Conservation (phyloP, 1,140 invertebrate genomes). For the Yoshiicerus persimilis region DNA sequence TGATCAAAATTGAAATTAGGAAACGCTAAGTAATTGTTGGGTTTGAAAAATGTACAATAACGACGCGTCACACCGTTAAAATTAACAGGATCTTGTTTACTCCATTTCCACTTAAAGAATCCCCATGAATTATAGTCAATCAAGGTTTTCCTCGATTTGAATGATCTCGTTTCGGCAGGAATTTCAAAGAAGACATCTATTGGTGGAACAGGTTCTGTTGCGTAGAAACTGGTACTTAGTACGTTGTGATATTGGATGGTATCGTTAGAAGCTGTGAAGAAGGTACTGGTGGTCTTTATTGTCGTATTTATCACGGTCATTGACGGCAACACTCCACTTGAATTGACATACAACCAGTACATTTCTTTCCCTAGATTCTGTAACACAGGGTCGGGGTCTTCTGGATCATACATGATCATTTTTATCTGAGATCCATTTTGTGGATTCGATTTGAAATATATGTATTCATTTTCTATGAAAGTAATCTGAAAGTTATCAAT, state of each 20-base stretch:
- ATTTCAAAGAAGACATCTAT: not conserved
- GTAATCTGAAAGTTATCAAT: not conserved
- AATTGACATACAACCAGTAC: not conserved
- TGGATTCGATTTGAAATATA: not conserved
- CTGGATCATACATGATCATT: not conserved
- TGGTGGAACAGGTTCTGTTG: not conserved
- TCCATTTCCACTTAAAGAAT: not conserved
- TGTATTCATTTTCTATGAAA: not conserved
- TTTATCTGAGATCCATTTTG: not conserved
- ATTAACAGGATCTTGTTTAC: not conserved
- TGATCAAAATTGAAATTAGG: too few species aligned
- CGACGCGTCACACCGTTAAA: not conserved
- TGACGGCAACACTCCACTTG: not conserved
- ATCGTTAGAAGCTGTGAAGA: not conserved
- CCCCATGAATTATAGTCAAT: not conserved
- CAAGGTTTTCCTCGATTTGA: not conserved
- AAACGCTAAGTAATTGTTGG: too few species aligned
- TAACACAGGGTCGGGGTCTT: not conserved
- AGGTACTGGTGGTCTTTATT: not conserved
- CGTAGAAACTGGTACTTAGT: not conserved
- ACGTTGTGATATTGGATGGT: not conserved
- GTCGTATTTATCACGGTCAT: not conserved
- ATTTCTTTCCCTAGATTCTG: constrained; percentile 1
- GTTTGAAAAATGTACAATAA: not conserved
- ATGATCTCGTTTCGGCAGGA: not conserved